Conservation (phyloP, 2,113 vertebrate genomes). For the Coturnix japonica region DNA sequence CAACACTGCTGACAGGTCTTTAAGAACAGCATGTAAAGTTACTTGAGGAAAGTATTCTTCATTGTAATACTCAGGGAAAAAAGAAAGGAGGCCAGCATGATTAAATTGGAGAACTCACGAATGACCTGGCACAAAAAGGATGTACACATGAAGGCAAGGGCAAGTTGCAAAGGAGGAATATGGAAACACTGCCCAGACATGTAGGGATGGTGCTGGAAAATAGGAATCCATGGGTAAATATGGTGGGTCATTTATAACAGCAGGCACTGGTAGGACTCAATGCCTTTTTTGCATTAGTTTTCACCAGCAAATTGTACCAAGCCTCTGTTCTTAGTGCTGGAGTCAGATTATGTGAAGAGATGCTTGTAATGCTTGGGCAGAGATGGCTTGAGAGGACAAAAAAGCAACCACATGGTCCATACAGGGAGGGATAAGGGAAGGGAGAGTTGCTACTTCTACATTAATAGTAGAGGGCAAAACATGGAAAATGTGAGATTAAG, state of each 20-base stretch:
- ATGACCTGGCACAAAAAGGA: neutral
- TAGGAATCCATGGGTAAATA: neutral
- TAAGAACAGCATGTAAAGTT: neutral
- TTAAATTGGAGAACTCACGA: neutral
- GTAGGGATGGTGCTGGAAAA: neutral
- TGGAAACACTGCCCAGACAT: neutral
- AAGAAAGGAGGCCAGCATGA: neutral
- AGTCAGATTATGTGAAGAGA: neutral
- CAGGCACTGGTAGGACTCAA: neutral
- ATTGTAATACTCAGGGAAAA: neutral
- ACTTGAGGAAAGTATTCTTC: neutral
- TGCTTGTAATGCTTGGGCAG: neutral
- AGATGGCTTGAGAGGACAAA: neutral
- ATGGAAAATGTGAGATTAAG: neutral
- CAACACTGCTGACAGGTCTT: neutral
- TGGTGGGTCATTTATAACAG: neutral
- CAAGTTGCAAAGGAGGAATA: neutral
- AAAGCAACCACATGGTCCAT: neutral
- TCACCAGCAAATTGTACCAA: neutral
- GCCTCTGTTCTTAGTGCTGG: neutral
- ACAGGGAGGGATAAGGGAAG: too few relatives aligned
- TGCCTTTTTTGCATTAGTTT: neutral
- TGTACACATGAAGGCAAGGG: neutral
- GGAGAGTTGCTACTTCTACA: too few relatives aligned
- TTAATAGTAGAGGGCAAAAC: too few relatives aligned